Conservation (phyloP, 2,888 invertebrate species). For the Mamestra brassicae region DNA sequence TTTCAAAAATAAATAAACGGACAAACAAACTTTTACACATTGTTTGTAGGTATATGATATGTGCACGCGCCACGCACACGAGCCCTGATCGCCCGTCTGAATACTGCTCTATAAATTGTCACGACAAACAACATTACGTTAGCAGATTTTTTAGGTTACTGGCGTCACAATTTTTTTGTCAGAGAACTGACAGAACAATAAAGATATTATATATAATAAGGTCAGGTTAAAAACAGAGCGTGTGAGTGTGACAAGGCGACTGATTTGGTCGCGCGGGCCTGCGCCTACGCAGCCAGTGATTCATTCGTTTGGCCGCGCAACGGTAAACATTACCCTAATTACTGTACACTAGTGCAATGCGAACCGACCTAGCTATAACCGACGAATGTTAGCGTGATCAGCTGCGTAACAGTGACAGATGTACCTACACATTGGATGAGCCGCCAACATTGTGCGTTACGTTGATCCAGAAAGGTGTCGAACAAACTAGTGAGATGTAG, state of each 20-base stretch:
- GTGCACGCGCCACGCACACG: conserved; percentile 31
- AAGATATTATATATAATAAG: conserved; percentile 76
- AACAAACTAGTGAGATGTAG: not conserved
- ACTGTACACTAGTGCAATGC: conserved; percentile 75
- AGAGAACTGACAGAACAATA: conserved; percentile 66
- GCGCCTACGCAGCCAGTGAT: conserved; percentile 86
- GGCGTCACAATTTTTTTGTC: conserved; percentile 68
- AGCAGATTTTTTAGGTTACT: conserved; percentile 64
- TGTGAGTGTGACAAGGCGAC: conserved; percentile 80
- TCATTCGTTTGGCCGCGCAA: conserved; percentile 85
- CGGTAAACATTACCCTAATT: conserved; percentile 88
- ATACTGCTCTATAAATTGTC: conserved; percentile 41
- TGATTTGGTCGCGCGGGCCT: conserved; percentile 81
- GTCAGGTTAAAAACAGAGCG: conserved; percentile 78
- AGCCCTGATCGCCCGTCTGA: conserved; percentile 20
- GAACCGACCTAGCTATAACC: conserved; percentile 67
- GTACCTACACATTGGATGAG: conserved; percentile 24
- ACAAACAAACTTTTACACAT: not conserved
- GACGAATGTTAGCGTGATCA: conserved; percentile 57
- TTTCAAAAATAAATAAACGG: not conserved
- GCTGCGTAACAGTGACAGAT: conserved; percentile 45
- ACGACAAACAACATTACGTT: conserved; percentile 53
- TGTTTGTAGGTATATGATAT: conserved; percentile 20
- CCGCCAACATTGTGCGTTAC: conserved; percentile 33
- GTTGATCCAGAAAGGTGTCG: conserved; percentile 23